Percentiles rank a stretch among this genome's conserved stretches.
These are phyloP conservation scores for Xylocopa sonorina DNA, from an alignment of 1,140 invertebrate genomes.

Conservation along the genomic window DNA sequence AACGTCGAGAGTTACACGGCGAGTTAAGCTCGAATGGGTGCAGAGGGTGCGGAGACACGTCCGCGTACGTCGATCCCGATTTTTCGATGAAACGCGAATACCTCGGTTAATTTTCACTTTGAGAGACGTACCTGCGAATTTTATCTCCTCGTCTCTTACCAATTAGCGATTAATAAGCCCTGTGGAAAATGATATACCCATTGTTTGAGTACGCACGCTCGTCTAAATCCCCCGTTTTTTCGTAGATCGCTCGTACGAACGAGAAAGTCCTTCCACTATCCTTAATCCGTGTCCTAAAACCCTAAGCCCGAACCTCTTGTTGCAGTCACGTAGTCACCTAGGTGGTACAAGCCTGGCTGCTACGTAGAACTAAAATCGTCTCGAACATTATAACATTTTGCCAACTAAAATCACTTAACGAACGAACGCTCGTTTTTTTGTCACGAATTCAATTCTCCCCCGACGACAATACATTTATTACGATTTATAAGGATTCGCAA, in stretches of 20 bases:
- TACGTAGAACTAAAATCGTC: slow-evolving; percentile 1
- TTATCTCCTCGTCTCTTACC: too few species aligned
- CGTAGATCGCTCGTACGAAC: neutral
- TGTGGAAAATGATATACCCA: neutral
- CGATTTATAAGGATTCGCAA: too few species aligned
- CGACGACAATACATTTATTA: too few species aligned
- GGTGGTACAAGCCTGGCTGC: neutral
- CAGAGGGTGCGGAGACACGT: neutral
- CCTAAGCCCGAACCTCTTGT: slow-evolving; percentile 30
- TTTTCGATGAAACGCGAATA: neutral
- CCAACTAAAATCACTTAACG: neutral
- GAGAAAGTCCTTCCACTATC: neutral
- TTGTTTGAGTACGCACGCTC: neutral
- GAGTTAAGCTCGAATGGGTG: neutral
- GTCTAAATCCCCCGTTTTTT: slow-evolving; percentile 11
- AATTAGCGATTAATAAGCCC: slow-evolving; percentile 13
- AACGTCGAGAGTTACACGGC: slow-evolving; percentile 6
- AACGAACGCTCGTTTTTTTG: neutral
- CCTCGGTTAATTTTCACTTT: neutral
- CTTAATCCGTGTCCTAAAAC: slow-evolving; percentile 36
- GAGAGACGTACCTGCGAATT: neutral
- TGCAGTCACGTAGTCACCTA: slow-evolving; percentile 42
- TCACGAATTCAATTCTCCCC: too few species aligned
- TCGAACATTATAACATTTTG: neutral
- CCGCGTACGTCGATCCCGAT: neutral